These are phyloP conservation scores for Aleiodes testaceus DNA, from an alignment of 2,888 invertebrate species.

Conservation along the genomic window DNA sequence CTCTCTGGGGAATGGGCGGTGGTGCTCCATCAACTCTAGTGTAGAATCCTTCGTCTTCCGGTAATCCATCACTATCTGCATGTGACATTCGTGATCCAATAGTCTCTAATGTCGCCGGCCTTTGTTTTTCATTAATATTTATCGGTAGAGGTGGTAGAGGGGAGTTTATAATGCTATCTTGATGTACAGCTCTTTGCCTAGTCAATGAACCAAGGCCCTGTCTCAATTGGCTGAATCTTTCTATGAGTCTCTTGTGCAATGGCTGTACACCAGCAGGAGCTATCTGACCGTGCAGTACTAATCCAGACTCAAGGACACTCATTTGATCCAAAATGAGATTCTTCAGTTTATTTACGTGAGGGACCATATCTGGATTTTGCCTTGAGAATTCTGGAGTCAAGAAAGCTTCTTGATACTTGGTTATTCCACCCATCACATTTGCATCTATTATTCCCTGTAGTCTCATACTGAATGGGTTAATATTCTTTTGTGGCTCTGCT, in stretches of 20 bases:
- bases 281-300: constrained; percentile 88
- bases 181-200: constrained; percentile 74
- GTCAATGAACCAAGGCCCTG: constrained; percentile 82
- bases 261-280: constrained; percentile 93
- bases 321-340: constrained; percentile 84
- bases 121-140: constrained; percentile 75
- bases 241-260: constrained; percentile 89
- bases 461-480: constrained; percentile 94
- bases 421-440: constrained; percentile 95
- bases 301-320: constrained; percentile 86
- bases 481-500: constrained; percentile 86
- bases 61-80: constrained; percentile 65
- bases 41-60: constrained; percentile 70
- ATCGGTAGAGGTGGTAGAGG: constrained; percentile 87
- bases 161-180: constrained; percentile 88
- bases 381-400: constrained; percentile 85
- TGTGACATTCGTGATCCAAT: constrained; percentile 62
- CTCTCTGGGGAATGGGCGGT: constrained; percentile 78
- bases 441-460: constrained; percentile 95
- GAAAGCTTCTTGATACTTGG: constrained; percentile 96
- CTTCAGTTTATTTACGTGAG: constrained; percentile 78
- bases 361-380: constrained; percentile 76
- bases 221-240: constrained; percentile 88
- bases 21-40: constrained; percentile 72
- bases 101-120: constrained; percentile 66